Conservation (phyloP, 2,888 invertebrate species). For the Synanthedon formicaeformis region DNA sequence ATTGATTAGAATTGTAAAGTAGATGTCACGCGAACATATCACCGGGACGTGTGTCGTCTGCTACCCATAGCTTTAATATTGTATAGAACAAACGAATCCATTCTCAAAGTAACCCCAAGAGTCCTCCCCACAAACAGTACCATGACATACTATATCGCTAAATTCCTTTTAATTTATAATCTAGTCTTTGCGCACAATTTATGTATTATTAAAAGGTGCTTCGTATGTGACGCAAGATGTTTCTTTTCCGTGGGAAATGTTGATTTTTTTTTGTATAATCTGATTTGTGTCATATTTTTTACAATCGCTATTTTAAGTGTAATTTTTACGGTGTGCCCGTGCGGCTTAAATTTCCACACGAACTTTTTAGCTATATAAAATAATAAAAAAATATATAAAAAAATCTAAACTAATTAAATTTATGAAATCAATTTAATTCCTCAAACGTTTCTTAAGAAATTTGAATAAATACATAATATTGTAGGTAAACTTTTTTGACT, state of each 20-base stretch:
- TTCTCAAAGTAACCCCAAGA: not conserved
- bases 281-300: conserved; percentile 60
- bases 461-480: too few species aligned
- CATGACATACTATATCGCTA: conserved; percentile 33
- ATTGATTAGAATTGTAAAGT: not conserved
- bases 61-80: conserved; percentile 49
- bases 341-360: too few species aligned
- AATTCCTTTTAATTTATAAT: conserved; percentile 42
- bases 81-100: conserved; percentile 18
- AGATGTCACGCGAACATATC: conserved; percentile 20
- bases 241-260: not conserved
- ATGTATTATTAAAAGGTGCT: conserved; percentile 54
- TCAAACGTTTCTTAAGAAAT: too few species aligned
- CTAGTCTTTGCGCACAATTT: conserved; percentile 67
- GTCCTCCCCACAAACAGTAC: conserved; percentile 14
- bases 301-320: conserved; percentile 30
- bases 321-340: not conserved
- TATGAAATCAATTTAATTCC: too few species aligned
- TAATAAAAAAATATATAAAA: too few species aligned
- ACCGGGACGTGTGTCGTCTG: conserved; percentile 23
- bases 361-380: too few species aligned
- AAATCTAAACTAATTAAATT: too few species aligned
- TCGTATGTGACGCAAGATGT: conserved; percentile 31
- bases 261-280: conserved; percentile 34
- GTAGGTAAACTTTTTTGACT: too few species aligned